Percentiles rank a stretch among this genome's conserved stretches.
phyloP scores from a whole-genome alignment of 2,797 vertebrate genomes.

The Coccyzus lansbergi region DNA sequence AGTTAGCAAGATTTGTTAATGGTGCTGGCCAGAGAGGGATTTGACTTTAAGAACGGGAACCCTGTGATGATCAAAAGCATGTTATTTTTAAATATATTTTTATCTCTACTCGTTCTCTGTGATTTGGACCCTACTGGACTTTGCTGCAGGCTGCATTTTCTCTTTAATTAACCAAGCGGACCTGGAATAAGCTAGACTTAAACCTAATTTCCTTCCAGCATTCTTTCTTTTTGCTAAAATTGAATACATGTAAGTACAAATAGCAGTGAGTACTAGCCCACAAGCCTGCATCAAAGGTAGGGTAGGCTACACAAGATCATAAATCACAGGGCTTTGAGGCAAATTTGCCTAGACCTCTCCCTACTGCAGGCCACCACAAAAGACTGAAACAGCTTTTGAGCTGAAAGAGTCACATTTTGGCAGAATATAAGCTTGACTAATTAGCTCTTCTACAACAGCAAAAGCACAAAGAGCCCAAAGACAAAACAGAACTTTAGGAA shows the following conservation, averaged over 20 bases:
- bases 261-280: background rate
- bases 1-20: background rate
- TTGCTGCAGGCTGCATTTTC: background rate
- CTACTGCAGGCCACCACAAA: background rate
- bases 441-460: background rate
- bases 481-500: rapidly evolving
- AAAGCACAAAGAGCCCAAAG: background rate
- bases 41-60: background rate
- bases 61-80: background rate
- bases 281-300: background rate
- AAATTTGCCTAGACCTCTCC: background rate
- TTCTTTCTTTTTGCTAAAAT: background rate
- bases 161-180: conserved; percentile 39
- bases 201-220: background rate
- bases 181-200: background rate
- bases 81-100: background rate
- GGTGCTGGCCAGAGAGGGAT: background rate
- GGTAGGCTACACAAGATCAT: rapidly evolving
- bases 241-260: background rate
- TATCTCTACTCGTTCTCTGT: background rate
- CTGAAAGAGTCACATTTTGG: background rate
- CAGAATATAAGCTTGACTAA: background rate
- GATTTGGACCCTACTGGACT: background rate
- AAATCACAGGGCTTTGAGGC: background rate
- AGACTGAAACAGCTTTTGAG: background rate